A percentile compares a stretch with the other conserved stretches of the same genome.
phyloP scores from a whole-genome alignment of 2,113 vertebrate genomes.

The Corydoras maculifer region DNA sequence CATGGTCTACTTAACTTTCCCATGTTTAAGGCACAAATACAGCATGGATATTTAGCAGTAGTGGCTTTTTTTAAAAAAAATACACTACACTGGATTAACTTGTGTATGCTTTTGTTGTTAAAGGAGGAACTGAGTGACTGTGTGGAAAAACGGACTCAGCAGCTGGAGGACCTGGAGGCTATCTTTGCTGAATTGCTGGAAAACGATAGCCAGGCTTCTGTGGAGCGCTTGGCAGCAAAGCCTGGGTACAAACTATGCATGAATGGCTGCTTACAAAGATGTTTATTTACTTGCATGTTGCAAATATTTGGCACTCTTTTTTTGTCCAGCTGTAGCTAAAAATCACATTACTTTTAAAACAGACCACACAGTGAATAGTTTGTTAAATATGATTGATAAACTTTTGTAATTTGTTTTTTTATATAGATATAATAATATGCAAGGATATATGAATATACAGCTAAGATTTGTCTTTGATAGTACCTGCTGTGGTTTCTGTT shows the following conservation, averaged over 20 bases:
- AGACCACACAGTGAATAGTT: too few relatives aligned
- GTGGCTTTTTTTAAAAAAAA: too few relatives aligned
- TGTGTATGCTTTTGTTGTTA: neutral
- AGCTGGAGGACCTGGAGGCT: constrained; percentile 90
- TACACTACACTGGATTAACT: neutral
- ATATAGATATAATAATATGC: too few relatives aligned
- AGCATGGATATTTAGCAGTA: neutral
- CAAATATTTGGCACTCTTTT: too few relatives aligned
- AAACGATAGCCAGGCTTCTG: constrained; percentile 73
- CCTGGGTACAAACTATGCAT: constrained; percentile 60
- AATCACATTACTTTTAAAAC: too few relatives aligned
- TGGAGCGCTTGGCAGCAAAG: constrained; percentile 74
- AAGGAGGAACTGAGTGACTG: constrained; percentile 75
- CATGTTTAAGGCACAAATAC: neutral
- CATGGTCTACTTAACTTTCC: too few relatives aligned
- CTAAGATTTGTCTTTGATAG: neutral
- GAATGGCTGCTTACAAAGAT: neutral
- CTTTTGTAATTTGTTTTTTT: too few relatives aligned
- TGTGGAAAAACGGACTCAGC: constrained; percentile 77
- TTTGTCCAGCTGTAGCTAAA: too few relatives aligned
- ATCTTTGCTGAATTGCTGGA: constrained; percentile 88
- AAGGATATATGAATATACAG: too few relatives aligned
- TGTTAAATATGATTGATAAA: too few relatives aligned
- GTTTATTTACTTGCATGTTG: too few relatives aligned
- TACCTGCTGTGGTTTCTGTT: too few relatives aligned